phyloP scores from a whole-genome alignment of 2,888 invertebrate genomes.

The Heliconius ismenius region DNA sequence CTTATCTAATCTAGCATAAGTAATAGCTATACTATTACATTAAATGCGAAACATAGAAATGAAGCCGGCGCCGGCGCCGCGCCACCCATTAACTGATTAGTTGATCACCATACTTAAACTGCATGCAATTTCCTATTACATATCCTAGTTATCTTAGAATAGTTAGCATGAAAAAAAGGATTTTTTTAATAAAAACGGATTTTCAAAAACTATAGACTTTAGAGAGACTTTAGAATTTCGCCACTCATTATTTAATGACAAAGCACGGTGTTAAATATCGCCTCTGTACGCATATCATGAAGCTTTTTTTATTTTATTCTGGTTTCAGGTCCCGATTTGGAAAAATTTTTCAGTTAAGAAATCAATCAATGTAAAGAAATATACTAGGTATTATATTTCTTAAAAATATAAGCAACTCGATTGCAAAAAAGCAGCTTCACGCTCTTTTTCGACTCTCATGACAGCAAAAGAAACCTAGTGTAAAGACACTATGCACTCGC shows the following conservation, averaged over 20 bases:
- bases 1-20: neutral
- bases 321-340: neutral
- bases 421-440: no score
- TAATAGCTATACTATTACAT: slow-evolving; percentile 5
- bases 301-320: neutral
- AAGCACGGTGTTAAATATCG: no score
- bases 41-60: neutral
- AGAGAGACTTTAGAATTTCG: no score
- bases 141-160: neutral
- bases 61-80: slow-evolving; percentile 19
- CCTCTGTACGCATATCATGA: neutral
- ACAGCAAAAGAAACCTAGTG: no score
- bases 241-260: no score
- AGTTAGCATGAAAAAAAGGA: neutral
- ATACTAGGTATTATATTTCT: no score
- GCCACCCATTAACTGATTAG: slow-evolving; percentile 11
- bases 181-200: neutral
- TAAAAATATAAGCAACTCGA: no score
- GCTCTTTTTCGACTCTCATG: no score
- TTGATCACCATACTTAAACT: slow-evolving; percentile 12
- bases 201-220: neutral
- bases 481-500: no score
- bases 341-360: no score
- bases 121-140: slow-evolving; percentile 20
- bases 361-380: no score